Evolutionary conservation across 2,797 vertebrate genomes (phyloP), one percentile per base, ranked within the genome.

Genomic region (Pogonophryne albipinna): DNA sequence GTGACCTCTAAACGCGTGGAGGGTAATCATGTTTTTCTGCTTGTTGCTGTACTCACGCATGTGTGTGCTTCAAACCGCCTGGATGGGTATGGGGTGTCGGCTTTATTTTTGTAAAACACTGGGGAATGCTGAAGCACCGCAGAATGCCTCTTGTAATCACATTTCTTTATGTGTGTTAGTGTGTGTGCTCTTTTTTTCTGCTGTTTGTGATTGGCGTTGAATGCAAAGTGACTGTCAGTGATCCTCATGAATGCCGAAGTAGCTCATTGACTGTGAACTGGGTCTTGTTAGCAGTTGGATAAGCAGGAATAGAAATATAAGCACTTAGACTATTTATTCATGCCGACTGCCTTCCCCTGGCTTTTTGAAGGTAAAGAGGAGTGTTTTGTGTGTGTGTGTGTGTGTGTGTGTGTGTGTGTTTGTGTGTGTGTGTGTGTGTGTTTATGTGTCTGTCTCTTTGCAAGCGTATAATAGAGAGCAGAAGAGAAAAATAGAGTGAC

Each of bases 171-270:
- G 86, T 91, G 89, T 84, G 76, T 86, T 64, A 47, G 74, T 67
- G 79, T 69, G 74, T 53, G 60, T 69, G 77, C 74, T 78, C 71
- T 86, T 90, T 88, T 88, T 84, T 80, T 84, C 82, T 89, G 89
- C 83, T 87, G 84, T 93, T 92, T 92, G 91, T 93, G 91, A 93
- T 95, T 95, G 93, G 93, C 93, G 92, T 94, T 93, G 94, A 94
- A 96, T 94, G 95, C 93, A 95, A 95, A 95, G 95, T 95, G 93
- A 94, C 94, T 87, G 93, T 91, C 93, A 92, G 95, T 95, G 93
- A 95, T 95, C 94, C 94, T 94, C 94, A 94, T 95, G 94, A 93
- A 94, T 93, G 94, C 93, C 94, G 93, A 94, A 96, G 92, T 93
- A 95, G 95, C 93, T 96, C 94, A 95, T 94, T 95, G 95, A 94